Base-by-base conservation (phyloP, 2,113 vertebrate genomes). In the Dicerorhinus sumatrensis region DNA sequence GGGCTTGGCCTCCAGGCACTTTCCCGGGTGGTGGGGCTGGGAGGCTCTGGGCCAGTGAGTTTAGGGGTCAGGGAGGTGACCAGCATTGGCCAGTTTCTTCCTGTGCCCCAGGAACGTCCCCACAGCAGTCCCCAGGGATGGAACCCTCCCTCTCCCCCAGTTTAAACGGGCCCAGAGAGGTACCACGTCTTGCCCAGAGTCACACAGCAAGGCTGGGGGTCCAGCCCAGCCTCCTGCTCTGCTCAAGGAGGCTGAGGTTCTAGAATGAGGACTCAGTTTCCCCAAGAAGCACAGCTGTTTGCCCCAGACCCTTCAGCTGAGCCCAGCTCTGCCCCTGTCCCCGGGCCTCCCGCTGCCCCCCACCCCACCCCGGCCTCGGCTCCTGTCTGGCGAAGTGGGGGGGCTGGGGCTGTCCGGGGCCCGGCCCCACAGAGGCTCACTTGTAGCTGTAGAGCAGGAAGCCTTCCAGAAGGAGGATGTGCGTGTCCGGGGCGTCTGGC, bases 381-480 rank as follows among this genome's bases (percentile, higher is more conserved):
- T 23, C 33, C 51, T 21, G 16, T 36, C 65, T 12, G 17, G n/a
- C 1, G 0, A 65, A 51, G 51, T 2, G 6, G 58, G 63, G 23
- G 7, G 36, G 20, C 17, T 0, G 0, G 3, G 51, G 0, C 2
- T 13, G 31, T 21, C 58, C 7, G 7, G 39, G 73, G 14, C 16
- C 23, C 5, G 27, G 1, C 46, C 39, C 46, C 3, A 0, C 20
- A 20, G 16, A 3, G 0, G 20, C 97, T 98, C 98, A 99, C 99
- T 98, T 97, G 82, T 99, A 99, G 96, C 99, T 99, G 98, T 99
- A 99, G 67, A 99, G 99, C 73, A 99, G 99, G 86, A 99, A 99
- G 86, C 99, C 99, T 96, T 99, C 99, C 83, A 99, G 98, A 51
- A 99, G 99, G 58, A 99, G 99, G 98, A 99, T 99, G 98, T 99